Base-by-base conservation (phyloP, 2,888 invertebrate species). In the Cancer borealis region DNA sequence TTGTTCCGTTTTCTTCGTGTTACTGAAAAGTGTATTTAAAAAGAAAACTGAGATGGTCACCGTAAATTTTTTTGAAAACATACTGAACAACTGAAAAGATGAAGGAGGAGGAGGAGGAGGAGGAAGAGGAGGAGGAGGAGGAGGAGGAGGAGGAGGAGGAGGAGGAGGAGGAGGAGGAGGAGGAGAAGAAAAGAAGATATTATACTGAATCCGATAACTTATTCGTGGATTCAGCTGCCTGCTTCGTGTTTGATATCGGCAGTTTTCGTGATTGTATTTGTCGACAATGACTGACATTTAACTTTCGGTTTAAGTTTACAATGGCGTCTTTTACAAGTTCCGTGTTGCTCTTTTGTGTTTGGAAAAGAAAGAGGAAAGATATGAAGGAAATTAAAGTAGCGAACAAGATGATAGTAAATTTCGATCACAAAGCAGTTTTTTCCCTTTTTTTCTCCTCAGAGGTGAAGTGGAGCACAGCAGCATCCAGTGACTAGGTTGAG, bases 91-190 rank as follows among this genome's bases (percentile, higher is more conserved):
- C 17, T 5, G 66, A 66, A 66, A 21, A 66, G 66, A 66, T 66
- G 66, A 30, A 79, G 30, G 79, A 79, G 30, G 2, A 30, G 79
- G 30, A 21, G 54, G 17, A 3, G 73, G 26, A 6, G 8, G 73
- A 21, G n/a, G 73, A 73, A 6, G 21, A 54, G 54, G 54, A 54
- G 54, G 54, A 14, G n/a, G 79, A 79, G 30, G 79, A 79, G 30
- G 2, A 30, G 79, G 30, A 21, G 54, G 17, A 3, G 73, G 26
- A 6, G 8, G 73, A 21, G n/a, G 73, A 73, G 21, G 21, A 54
- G 54, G 54, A 54, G 54, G 54, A 14, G n/a, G 66, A 66, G n/a
- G 79, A 79, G 79, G 26, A 79, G 79, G 79, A 79, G 79, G 79
- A 79, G 79, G 79, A 79, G 30, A 1, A 30, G 79, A 79, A 21